Percentiles rank a stretch among this genome's conserved stretches.
Conservation (phyloP, 1,140 invertebrate genomes). For the Cydia pomonella region DNA sequence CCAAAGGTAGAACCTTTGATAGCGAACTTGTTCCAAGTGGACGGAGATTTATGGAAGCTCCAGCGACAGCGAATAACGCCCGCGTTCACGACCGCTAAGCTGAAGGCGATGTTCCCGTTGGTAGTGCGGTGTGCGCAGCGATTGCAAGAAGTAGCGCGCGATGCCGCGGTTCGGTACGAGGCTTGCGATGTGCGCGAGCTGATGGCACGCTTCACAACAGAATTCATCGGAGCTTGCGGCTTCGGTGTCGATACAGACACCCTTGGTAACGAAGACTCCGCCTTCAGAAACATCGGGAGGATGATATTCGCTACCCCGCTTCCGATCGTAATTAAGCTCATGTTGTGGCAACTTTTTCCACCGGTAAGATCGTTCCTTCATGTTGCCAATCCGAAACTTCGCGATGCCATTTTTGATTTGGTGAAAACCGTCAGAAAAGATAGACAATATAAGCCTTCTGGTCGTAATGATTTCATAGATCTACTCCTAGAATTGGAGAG, state of each 20-base stretch:
- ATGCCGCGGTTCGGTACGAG: slow-evolving; percentile 39
- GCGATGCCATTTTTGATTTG: slow-evolving; percentile 53
- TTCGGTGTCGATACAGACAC: slow-evolving; percentile 79
- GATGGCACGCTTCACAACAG: slow-evolving; percentile 66
- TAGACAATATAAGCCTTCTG: slow-evolving; percentile 61
- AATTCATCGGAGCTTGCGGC: slow-evolving; percentile 78
- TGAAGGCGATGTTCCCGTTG: slow-evolving; percentile 81
- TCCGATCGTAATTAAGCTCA: slow-evolving; percentile 22
- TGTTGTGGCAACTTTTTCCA: slow-evolving; percentile 43
- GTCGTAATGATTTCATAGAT: slow-evolving; percentile 81
- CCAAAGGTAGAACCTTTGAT: slow-evolving; percentile 55
- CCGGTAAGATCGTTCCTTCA: slow-evolving; percentile 36
- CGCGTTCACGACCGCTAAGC: slow-evolving; percentile 82
- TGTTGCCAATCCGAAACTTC: slow-evolving; percentile 48
- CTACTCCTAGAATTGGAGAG: slow-evolving; percentile 77
- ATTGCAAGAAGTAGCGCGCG: slow-evolving; percentile 57
- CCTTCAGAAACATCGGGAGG: slow-evolving; percentile 72
- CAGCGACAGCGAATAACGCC: slow-evolving; percentile 81
- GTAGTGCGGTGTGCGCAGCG: slow-evolving; percentile 71
- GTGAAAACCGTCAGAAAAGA: slow-evolving; percentile 62
- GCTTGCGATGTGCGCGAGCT: slow-evolving; percentile 50
- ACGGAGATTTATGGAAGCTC: slow-evolving; percentile 81
- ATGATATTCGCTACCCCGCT: slow-evolving; percentile 46
- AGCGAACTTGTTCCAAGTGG: slow-evolving; percentile 64
- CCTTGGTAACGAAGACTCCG: slow-evolving; percentile 67